Percentiles rank a stretch among this genome's conserved stretches.
phyloP scores from a whole-genome alignment of 2,888 invertebrate genomes.

The Nephrotoma guestfalica region DNA sequence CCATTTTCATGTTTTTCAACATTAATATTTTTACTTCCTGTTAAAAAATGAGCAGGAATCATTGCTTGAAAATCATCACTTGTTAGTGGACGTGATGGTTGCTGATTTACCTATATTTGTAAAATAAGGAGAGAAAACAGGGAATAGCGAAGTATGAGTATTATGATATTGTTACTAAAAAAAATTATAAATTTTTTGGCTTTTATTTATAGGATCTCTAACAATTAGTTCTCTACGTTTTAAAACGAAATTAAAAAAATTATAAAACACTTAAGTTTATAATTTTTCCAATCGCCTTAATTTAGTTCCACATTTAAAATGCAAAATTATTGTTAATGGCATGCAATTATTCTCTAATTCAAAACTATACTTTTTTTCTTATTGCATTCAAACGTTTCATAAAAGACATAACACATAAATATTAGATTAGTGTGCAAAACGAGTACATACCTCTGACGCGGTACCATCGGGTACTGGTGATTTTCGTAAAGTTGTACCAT shows the following conservation, averaged over 20 bases:
- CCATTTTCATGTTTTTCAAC: slow-evolving; percentile 29
- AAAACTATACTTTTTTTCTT: background rate
- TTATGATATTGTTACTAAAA: background rate
- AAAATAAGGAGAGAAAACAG: slow-evolving; percentile 1
- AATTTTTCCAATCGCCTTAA: background rate
- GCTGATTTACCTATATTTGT: slow-evolving; percentile 8
- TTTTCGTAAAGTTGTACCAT: background rate
- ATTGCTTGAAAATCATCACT: slow-evolving; percentile 91
- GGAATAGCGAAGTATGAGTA: slow-evolving; percentile 6
- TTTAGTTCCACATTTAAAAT: background rate
- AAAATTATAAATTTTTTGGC: background rate
- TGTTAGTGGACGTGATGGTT: slow-evolving; percentile 64
- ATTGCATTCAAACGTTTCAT: background rate
- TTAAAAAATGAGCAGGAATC: slow-evolving; percentile 83
- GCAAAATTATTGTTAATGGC: background rate
- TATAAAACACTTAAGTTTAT: background rate
- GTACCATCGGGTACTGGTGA: background rate
- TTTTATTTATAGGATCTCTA: background rate
- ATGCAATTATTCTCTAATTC: background rate
- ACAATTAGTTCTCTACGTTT: background rate
- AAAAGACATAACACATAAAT: background rate
- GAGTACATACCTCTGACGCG: background rate
- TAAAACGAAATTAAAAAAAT: background rate
- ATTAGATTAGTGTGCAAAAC: background rate
- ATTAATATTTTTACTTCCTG: slow-evolving; percentile 61